Evolutionary conservation across 2,888 invertebrate genomes (phyloP), one percentile per base, ranked within the genome.

Genomic region (Rapana venosa): DNA sequence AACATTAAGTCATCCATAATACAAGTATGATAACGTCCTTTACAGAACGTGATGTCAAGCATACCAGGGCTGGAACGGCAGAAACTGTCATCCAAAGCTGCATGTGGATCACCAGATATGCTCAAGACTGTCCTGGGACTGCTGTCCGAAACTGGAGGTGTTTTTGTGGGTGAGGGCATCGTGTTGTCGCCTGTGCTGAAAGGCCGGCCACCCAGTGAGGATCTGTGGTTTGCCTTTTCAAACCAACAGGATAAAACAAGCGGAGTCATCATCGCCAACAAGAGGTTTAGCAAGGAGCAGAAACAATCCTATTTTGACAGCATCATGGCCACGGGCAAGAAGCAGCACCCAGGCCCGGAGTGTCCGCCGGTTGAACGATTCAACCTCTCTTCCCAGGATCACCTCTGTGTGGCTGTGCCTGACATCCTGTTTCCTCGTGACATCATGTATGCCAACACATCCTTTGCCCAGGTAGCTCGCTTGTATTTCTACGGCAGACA

Each of bases 401-500:
- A 36, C 0, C n/a, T n/a, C 47, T 74, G 47, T 30, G 32, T 74
- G n/a, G 36, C 11, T 26, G n/a, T 36, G n/a, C 70, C 74, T 11
- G 36, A 88, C 61, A 17, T 56, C 4, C 11, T 89, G 56, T 89
- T 70, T 66, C 90, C 90, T 11, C 70, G 81, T 32, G 87, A 90
- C 87, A 87, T 90, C 32, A 86, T 88, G 70, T 17, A 66, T 22
- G 30, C 86, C 0, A 56, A 74, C 26, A 81, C 89, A 17, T 35
- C 66, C 26, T 90, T 89, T 32, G 79, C 79, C 2, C n/a, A 89
- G 22, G 56, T 89, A 66, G 30, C 88, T 47, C 77, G 90, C 15
- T 87, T 66, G 90, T 36, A 87, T 32, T 87, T 87, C 61, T 89
- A 89, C 58, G 89, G 87, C 22, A 26, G 84, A 26, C 66, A 84